Conservation (phyloP, 1,140 invertebrate species). For the Pseudachorutes palmiensis region DNA sequence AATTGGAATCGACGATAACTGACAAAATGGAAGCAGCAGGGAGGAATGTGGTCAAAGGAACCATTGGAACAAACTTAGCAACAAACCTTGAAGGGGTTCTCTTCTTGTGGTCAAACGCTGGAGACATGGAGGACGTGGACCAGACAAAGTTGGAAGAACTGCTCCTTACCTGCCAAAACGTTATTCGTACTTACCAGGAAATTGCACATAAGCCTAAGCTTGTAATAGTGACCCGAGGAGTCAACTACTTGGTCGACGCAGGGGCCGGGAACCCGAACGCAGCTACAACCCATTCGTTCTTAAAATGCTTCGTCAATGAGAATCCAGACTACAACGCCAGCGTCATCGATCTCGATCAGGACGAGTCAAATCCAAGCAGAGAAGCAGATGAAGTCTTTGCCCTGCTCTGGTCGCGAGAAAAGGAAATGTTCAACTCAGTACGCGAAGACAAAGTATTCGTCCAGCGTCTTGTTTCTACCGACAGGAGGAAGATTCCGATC, state of each 20-base stretch:
- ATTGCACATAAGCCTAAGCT: neutral
- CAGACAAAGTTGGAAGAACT: neutral
- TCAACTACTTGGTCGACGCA: slow-evolving; percentile 6
- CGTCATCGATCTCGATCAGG: slow-evolving; percentile 13
- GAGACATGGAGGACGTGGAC: no score
- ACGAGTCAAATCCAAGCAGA: neutral
- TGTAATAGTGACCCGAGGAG: neutral
- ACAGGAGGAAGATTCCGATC: neutral
- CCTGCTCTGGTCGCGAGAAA: neutral
- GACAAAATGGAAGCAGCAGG: neutral
- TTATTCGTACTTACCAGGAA: neutral
- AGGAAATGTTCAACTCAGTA: neutral
- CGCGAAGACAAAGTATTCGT: neutral
- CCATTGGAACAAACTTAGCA: neutral
- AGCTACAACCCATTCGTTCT: neutral
- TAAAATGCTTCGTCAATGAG: slow-evolving; percentile 10
- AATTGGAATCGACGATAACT: neutral
- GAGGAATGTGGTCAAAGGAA: neutral
- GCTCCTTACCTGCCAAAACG: neutral
- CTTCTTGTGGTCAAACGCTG: neutral
- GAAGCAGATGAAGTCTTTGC: neutral
- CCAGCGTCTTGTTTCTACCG: neutral
- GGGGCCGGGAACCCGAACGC: neutral
- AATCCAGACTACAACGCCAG: neutral
- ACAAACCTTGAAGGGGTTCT: neutral